Base-by-base conservation (phyloP, 2,113 vertebrate species). In the Ictalurus furcatus region DNA sequence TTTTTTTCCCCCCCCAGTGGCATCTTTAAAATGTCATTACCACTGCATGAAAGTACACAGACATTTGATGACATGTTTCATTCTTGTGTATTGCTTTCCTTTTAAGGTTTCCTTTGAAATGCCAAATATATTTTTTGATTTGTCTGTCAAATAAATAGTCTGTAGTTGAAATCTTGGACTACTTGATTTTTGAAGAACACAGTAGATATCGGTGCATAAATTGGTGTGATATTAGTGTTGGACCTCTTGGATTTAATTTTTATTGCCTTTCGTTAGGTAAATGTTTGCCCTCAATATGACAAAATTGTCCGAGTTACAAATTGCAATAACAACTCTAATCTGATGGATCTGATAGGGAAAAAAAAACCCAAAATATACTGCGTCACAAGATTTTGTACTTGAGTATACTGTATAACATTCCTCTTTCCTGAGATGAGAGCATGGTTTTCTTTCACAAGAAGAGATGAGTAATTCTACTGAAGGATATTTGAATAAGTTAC, bases 101-200 rank as follows among this genome's bases (percentile, higher is more conserved):
- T 94, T 90, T 78, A 91, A 93, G 86, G 83, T 88, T 90, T 78
- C 91, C 25, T 95, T 96, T 92, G 88, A 96, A 95, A 95, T 95
- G 93, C 94, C 92, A 93, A 93, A 94, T 95, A 92, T 95, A 94
- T 94, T 94, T 95, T 95, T 94, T 92, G 89, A 89, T 94, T 95
- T 93, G 94, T 95, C 92, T 92, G 94, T 93, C 92, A 94, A 96
- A 95, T 95, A 96, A 96, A 96, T 94, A 93, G 93, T 94, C 92
- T 92, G 94, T 96, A 95, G 95, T 91, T 93, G 90, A 88, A 9
- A 81, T 89, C 79, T 73, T 82, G 87, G 44, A 91, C 40, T 40
- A 16, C 14, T 54, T 73, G n/a, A 34, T 23, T 85, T 65, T 65
- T 61, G n/a, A 58, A 79, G 37, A 58, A 12, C 30, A 59, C 21